Evolutionary conservation across 2,797 vertebrate species (phyloP).

Genomic region (Rhynchotus rufescens): DNA sequence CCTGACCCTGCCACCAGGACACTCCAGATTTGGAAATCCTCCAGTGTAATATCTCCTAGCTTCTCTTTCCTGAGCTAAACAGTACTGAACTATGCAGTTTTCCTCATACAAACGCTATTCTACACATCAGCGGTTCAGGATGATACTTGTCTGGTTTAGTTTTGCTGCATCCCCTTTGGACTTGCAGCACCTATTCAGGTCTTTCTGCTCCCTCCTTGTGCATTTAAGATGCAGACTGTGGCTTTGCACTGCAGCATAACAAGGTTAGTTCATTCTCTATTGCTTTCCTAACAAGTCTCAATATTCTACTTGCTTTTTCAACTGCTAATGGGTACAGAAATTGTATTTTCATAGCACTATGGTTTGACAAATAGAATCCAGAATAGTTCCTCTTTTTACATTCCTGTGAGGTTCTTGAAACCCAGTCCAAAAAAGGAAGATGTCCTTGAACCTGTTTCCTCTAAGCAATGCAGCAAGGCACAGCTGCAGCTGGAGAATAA

Average conservation of each 20-base stretch:
- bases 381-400: neutral
- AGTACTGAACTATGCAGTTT: neutral
- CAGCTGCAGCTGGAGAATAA: neutral
- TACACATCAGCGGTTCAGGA: neutral
- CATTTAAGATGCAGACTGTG: neutral
- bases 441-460: slow-evolving; percentile 32
- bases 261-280: neutral
- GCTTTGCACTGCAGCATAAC: neutral
- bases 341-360: neutral
- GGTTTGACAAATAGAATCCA: neutral
- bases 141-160: neutral
- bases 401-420: neutral
- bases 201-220: neutral
- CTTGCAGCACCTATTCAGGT: neutral
- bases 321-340: neutral
- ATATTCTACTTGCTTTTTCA: neutral
- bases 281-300: neutral
- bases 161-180: neutral
- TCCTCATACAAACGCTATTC: neutral
- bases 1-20: too few relatives aligned
- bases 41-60: neutral
- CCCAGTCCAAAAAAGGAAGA: neutral
- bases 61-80: neutral
- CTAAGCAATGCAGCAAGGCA: neutral
- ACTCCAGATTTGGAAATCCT: neutral